Conservation (phyloP, 2,113 vertebrate species). For the Syrmaticus mikado region DNA sequence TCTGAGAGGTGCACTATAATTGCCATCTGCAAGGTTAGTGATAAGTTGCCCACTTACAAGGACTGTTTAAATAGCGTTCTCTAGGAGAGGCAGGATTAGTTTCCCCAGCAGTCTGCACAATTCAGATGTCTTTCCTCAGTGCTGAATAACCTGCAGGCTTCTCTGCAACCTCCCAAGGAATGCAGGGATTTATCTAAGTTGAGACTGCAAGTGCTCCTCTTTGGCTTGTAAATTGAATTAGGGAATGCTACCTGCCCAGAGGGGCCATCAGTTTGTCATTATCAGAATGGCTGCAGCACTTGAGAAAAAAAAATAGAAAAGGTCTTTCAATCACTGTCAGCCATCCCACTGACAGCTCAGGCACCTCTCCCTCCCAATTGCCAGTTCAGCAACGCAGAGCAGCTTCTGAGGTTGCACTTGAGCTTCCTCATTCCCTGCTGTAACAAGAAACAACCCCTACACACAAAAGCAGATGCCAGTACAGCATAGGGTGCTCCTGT, state of each 20-base stretch:
- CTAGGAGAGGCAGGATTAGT: conserved; percentile 34
- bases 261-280: not conserved
- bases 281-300: not conserved
- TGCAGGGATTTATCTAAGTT: not conserved
- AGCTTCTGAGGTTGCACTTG: fast-evolving
- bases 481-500: not conserved
- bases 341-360: not conserved
- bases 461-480: not conserved
- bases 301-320: not conserved
- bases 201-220: not conserved
- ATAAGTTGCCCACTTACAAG: conserved; percentile 37
- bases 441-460: not conserved
- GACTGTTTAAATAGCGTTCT: conserved; percentile 14
- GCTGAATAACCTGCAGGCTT: not conserved
- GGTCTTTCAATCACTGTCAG: not conserved
- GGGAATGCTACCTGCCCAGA: not conserved
- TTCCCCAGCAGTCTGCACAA: not conserved
- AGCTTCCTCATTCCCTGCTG: not conserved
- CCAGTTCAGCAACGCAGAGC: not conserved
- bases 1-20: not conserved
- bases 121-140: not conserved
- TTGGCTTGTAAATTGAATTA: conserved; percentile 34
- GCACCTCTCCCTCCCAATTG: not conserved
- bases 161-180: conserved; percentile 7
- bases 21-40: conserved; percentile 29